These are phyloP conservation scores for Melipona bicolor DNA, from an alignment of 2,888 invertebrate genomes.

Conservation along the genomic window DNA sequence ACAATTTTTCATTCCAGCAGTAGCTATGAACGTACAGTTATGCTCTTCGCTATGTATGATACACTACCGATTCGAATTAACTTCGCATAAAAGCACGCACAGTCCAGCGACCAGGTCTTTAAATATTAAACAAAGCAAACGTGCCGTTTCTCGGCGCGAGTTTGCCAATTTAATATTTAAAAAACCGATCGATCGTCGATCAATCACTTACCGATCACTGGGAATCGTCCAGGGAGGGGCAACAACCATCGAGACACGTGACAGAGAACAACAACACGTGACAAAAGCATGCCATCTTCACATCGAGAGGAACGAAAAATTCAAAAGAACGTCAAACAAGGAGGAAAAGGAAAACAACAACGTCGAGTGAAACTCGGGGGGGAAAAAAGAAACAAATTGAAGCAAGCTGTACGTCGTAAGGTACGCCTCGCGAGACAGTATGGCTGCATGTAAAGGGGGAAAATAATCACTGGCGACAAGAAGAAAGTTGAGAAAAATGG, in stretches of 20 bases:
- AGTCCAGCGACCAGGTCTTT: too few species aligned
- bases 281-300: slow-evolving; percentile 35
- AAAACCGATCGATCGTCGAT: not conserved
- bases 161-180: too few species aligned
- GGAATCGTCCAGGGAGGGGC: not conserved
- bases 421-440: not conserved
- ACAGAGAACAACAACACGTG: not conserved
- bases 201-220: not conserved
- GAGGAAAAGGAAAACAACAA: not conserved
- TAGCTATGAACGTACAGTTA: too few species aligned
- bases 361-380: not conserved
- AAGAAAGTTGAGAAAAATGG: slow-evolving; percentile 9
- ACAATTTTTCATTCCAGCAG: too few species aligned
- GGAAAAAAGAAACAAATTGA: not conserved
- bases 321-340: not conserved
- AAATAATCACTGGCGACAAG: slow-evolving; percentile 4
- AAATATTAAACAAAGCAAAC: too few species aligned
- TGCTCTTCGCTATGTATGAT: too few species aligned
- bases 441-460: not conserved
- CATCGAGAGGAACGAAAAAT: not conserved
- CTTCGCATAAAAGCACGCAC: too few species aligned
- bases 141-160: too few species aligned
- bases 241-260: not conserved
- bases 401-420: slow-evolving; percentile 15
- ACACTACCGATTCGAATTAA: too few species aligned